Evolutionary conservation across 2,888 invertebrate species (phyloP).

Genomic region (Odontocerum albicorne): DNA sequence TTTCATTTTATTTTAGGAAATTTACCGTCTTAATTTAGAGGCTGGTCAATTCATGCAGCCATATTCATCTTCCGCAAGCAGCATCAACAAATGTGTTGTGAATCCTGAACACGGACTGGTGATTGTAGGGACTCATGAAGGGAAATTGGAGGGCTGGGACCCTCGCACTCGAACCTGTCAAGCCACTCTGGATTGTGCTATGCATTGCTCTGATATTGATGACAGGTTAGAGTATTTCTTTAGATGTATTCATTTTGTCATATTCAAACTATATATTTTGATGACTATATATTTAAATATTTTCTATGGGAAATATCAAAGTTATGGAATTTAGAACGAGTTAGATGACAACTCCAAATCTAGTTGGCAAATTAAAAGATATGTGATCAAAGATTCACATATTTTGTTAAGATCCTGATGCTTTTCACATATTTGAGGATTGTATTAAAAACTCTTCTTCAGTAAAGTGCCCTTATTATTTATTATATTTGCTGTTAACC

Average conservation of each 20-base stretch:
- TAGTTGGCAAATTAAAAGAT: too few species aligned
- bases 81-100: constrained; percentile 81
- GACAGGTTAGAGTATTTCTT: constrained; percentile 45
- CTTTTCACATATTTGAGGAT: too few species aligned
- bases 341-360: too few species aligned
- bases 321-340: too few species aligned
- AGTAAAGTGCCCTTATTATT: too few species aligned
- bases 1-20: constrained; percentile 64
- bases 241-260: background rate
- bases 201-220: constrained; percentile 59
- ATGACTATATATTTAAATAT: too few species aligned
- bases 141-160: constrained; percentile 96
- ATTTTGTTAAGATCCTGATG: too few species aligned
- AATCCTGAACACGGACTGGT: constrained; percentile 89
- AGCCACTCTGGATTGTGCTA: constrained; percentile 82
- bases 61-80: constrained; percentile 70
- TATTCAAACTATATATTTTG: too few species aligned
- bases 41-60: constrained; percentile 92
- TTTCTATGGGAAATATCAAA: too few species aligned
- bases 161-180: constrained; percentile 78
- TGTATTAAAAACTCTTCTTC: too few species aligned
- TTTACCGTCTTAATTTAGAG: constrained; percentile 93
- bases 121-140: constrained; percentile 84
- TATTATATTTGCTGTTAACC: too few species aligned
- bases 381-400: too few species aligned